Percentiles rank a stretch among this genome's conserved stretches.
Conservation (phyloP, 1,140 invertebrate genomes). For the Coenobita brevimanus region DNA sequence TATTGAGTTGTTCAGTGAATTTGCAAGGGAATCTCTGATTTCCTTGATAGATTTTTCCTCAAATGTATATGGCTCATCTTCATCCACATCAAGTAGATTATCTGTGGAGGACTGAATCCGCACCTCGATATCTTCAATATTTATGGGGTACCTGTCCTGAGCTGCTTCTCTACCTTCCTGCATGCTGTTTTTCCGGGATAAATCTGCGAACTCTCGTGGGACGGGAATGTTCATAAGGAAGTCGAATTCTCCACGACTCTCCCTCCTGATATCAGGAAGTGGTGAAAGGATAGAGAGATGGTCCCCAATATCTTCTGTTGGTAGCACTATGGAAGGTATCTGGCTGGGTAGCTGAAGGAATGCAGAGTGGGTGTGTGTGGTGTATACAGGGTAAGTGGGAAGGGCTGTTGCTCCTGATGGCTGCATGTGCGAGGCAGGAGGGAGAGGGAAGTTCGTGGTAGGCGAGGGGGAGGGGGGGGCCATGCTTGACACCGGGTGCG, state of each 20-base stretch:
- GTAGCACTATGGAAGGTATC: slow-evolving; percentile 20
- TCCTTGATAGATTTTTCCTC: slow-evolving; percentile 68
- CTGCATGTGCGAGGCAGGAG: slow-evolving; percentile 76
- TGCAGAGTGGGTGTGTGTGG: slow-evolving; percentile 16
- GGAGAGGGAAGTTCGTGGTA: slow-evolving; percentile 77
- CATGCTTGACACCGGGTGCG: slow-evolving; percentile 59
- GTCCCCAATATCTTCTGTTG: slow-evolving; percentile 11
- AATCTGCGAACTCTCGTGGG: slow-evolving; percentile 83
- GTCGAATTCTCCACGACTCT: slow-evolving; percentile 77
- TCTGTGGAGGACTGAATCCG: slow-evolving; percentile 66
- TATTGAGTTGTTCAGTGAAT: slow-evolving; percentile 63
- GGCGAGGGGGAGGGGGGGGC: slow-evolving; percentile 73
- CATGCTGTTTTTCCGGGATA: slow-evolving; percentile 71
- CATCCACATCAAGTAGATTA: slow-evolving; percentile 66
- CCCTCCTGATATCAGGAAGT: slow-evolving; percentile 80
- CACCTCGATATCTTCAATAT: slow-evolving; percentile 61
- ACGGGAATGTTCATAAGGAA: slow-evolving; percentile 77
- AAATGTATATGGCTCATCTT: slow-evolving; percentile 62
- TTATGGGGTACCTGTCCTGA: slow-evolving; percentile 6
- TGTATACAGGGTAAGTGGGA: neutral
- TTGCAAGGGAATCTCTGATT: slow-evolving; percentile 67
- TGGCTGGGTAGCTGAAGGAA: slow-evolving; percentile 14
- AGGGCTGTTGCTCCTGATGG: slow-evolving; percentile 12
- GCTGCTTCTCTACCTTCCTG: slow-evolving; percentile 9
- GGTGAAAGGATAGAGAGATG: slow-evolving; percentile 78